Conservation (phyloP, 2,113 vertebrate genomes). For the Sphaerodactylus townsendi region DNA sequence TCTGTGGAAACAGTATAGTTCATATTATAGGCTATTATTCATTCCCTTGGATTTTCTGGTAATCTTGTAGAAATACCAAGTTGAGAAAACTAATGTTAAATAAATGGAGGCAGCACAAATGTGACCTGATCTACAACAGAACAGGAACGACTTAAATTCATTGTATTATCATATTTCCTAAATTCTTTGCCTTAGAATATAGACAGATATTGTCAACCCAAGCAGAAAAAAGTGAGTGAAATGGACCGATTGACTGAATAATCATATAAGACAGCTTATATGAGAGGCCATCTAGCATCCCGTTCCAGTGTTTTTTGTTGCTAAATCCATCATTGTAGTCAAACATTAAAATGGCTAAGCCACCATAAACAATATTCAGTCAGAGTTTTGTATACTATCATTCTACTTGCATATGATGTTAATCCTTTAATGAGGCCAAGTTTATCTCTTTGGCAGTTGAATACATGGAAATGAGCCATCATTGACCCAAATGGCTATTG, state of each 20-base stretch:
- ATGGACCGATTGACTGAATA: too few relatives aligned
- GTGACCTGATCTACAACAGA: not conserved
- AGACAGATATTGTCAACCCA: not conserved
- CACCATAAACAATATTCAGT: not conserved
- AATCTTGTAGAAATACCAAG: conserved; percentile 25
- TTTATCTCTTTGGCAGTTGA: not conserved
- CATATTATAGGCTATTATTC: conserved; percentile 45
- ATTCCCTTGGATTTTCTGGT: conserved; percentile 32
- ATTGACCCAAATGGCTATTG: not conserved
- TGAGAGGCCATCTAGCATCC: not conserved
- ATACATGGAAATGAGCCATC: not conserved
- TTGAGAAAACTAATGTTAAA: conserved; percentile 16
- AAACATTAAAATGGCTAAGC: not conserved
- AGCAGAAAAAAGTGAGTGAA: too few relatives aligned
- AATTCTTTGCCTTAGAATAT: not conserved
- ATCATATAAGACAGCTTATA: not conserved
- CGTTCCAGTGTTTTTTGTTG: not conserved
- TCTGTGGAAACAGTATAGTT: conserved; percentile 44
- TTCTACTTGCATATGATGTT: not conserved
- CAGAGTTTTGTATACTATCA: not conserved
- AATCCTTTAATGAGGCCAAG: not conserved
- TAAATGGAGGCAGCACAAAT: conserved; percentile 32
- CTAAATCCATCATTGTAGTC: not conserved
- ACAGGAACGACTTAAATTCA: conserved; percentile 8
- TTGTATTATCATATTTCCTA: not conserved